Conservation (phyloP, 1,140 invertebrate genomes). For the Tyrophagus putrescentiae region DNA sequence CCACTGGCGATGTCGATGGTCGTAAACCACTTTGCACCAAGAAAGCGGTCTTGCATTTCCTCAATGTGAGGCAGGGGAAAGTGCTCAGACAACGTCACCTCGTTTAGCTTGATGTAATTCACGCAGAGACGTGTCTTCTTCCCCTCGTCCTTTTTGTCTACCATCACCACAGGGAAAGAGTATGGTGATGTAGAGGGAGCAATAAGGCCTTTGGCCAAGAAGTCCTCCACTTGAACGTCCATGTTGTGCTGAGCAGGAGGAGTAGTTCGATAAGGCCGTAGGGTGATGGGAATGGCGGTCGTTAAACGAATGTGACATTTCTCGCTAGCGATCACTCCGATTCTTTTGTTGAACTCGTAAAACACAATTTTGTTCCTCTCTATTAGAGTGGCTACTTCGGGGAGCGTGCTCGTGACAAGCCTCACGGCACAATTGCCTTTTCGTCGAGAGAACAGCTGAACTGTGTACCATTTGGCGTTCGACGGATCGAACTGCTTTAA, state of each 20-base stretch:
- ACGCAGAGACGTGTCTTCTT: slow-evolving; percentile 32
- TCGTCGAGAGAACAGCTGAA: too few relatives aligned
- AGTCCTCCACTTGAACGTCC: neutral
- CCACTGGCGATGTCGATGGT: slow-evolving; percentile 24
- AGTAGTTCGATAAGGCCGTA: neutral
- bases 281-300: slow-evolving; percentile 5
- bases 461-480: too few relatives aligned
- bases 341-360: neutral
- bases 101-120: slow-evolving; percentile 38
- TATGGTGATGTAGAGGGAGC: slow-evolving; percentile 27
- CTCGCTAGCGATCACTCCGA: slow-evolving; percentile 35
- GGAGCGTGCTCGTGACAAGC: too few relatives aligned
- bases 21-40: slow-evolving; percentile 32
- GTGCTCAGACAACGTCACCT: slow-evolving; percentile 33
- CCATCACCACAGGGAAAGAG: slow-evolving; percentile 29
- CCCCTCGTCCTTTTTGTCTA: slow-evolving; percentile 22
- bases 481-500: too few relatives aligned
- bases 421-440: too few relatives aligned
- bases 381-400: too few relatives aligned
- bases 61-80: slow-evolving; percentile 40
- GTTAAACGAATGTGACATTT: slow-evolving; percentile 35
- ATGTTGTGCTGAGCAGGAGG: neutral
- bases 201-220: slow-evolving; percentile 30
- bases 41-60: slow-evolving; percentile 30
- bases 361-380: too few relatives aligned